A percentile compares a stretch with the other conserved stretches of the same genome.
Evolutionary conservation across 2,113 vertebrate genomes (phyloP).

Genomic region (Sphaerodactylus townsendi): DNA sequence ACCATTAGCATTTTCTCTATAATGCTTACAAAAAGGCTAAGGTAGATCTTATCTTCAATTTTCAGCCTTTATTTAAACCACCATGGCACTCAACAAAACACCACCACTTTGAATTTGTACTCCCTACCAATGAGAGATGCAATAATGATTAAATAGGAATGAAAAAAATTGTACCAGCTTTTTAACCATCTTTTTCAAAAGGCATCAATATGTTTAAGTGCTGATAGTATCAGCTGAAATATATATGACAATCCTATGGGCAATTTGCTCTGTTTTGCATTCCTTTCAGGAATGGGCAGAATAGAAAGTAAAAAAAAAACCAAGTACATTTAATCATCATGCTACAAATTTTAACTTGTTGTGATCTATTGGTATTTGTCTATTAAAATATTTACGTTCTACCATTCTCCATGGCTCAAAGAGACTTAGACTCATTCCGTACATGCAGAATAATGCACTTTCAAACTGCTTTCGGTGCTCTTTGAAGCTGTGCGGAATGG

Average conservation of each 20-base stretch:
- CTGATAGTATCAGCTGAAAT: not conserved
- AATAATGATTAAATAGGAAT: slow-evolving; percentile 8
- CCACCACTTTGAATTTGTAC: not conserved
- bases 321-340: not conserved
- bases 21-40: slow-evolving; percentile 25
- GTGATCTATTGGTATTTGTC: not conserved
- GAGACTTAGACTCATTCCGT: no score
- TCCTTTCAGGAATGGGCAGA: no score
- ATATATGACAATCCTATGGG: slow-evolving; percentile 23
- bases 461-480: no score
- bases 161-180: slow-evolving; percentile 2
- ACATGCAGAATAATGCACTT: no score
- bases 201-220: slow-evolving; percentile 22
- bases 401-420: no score
- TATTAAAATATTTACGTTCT: not conserved
- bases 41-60: slow-evolving; percentile 18
- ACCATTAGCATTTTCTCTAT: slow-evolving; percentile 19
- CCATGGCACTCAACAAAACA: not conserved
- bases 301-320: no score
- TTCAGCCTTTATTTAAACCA: not conserved
- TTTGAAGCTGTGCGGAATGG: no score
- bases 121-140: not conserved
- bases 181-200: slow-evolving; percentile 23
- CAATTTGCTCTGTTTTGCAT: slow-evolving; percentile 1
- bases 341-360: not conserved